These are phyloP conservation scores for Charina bottae DNA, from an alignment of 2,113 vertebrate species.

Conservation along the genomic window DNA sequence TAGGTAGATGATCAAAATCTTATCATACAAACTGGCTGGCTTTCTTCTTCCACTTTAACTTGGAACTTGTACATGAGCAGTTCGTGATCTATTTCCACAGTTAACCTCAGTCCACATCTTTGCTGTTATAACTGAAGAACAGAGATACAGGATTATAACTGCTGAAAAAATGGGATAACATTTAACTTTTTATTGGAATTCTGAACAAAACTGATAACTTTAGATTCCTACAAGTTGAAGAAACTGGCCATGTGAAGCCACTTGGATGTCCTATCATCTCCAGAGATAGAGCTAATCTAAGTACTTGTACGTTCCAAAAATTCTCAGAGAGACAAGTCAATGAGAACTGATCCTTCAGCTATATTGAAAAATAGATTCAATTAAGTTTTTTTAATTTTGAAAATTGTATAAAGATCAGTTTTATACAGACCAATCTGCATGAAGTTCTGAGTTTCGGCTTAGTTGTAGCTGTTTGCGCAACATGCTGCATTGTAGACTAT, in stretches of 20 bases:
- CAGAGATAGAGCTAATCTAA: background rate
- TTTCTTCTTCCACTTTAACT: too few relatives aligned
- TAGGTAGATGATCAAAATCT: too few relatives aligned
- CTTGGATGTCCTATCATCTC: background rate
- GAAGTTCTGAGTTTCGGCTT: background rate
- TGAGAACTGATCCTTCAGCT: background rate
- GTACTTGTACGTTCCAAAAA: background rate
- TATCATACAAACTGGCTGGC: too few relatives aligned
- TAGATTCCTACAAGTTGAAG: background rate
- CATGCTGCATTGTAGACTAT: too few relatives aligned
- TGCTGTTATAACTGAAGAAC: constrained; percentile 40
- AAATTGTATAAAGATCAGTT: background rate
- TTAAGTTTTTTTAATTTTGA: background rate
- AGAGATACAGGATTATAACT: constrained; percentile 52
- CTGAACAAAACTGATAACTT: background rate
- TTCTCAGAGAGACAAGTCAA: background rate
- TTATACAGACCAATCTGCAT: background rate
- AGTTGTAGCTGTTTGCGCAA: background rate
- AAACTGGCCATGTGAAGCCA: background rate
- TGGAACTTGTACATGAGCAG: too few relatives aligned
- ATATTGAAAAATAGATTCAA: background rate
- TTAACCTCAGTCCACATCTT: too few relatives aligned
- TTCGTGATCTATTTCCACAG: too few relatives aligned
- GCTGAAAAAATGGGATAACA: constrained; percentile 25
- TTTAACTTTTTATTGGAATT: background rate